Evolutionary conservation across 1,140 invertebrate species (phyloP).

Genomic region (Aphidius gifuensis): DNA sequence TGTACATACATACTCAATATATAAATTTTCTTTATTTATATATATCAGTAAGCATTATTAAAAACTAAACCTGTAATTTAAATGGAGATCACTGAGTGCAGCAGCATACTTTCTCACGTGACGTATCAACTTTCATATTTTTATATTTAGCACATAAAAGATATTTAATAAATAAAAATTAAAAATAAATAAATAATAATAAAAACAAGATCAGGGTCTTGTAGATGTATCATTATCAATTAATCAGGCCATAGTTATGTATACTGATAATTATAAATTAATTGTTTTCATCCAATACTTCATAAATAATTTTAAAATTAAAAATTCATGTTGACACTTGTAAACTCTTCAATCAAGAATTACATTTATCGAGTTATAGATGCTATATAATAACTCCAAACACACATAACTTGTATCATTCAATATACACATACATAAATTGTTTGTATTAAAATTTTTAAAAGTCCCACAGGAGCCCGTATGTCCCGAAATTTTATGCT

Average conservation of each 20-base stretch:
- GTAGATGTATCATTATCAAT: background rate
- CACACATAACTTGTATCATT: too few species aligned
- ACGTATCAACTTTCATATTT: conserved; percentile 5
- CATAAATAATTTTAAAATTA: background rate
- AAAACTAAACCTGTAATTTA: conserved; percentile 38
- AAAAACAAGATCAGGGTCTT: too few species aligned
- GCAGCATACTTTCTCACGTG: conserved; percentile 6
- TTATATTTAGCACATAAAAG: background rate
- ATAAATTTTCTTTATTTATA: conserved; percentile 28
- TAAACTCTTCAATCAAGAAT: conserved; percentile 9
- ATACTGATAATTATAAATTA: too few species aligned
- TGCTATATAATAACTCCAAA: too few species aligned
- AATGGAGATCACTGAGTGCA: conserved; percentile 30
- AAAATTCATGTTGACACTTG: conserved; percentile 6
- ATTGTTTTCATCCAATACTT: background rate
- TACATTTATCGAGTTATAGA: conserved; percentile 12
- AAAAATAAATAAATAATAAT: background rate
- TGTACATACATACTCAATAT: conserved; percentile 36
- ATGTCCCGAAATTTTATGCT: conserved; percentile 27
- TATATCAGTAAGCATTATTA: conserved; percentile 25
- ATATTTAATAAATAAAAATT: background rate
- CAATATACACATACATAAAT: too few species aligned
- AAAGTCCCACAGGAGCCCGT: conserved; percentile 16
- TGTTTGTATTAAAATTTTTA: conserved; percentile 2
- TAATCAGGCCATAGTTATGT: too few species aligned